Conservation (phyloP, 2,113 vertebrate species). For the Corythaixoides concolor region DNA sequence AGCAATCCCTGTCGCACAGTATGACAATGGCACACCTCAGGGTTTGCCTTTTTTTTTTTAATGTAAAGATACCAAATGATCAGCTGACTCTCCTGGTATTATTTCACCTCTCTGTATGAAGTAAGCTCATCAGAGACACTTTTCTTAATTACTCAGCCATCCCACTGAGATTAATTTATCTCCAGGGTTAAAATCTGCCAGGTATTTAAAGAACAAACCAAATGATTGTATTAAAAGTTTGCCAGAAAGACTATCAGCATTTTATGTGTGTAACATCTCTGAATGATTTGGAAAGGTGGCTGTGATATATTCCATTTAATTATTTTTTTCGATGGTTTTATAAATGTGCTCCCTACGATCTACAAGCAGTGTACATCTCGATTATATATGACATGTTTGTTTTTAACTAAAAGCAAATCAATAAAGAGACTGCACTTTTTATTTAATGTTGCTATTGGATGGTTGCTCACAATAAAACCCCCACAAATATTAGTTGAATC, state of each 20-base stretch:
- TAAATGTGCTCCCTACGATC: not conserved
- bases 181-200: conserved; percentile 32
- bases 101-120: conserved; percentile 32
- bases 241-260: not conserved
- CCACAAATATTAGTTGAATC: not conserved
- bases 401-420: conserved; percentile 51
- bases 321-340: not conserved
- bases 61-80: conserved; percentile 8
- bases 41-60: not conserved
- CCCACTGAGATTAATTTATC: conserved; percentile 54
- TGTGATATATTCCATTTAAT: not conserved
- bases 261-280: not conserved
- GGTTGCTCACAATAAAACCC: not conserved
- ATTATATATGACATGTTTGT: not conserved
- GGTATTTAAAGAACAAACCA: conserved; percentile 13
- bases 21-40: not conserved
- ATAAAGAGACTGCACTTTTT: conserved; percentile 21
- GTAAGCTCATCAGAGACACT: conserved; percentile 22
- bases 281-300: not conserved
- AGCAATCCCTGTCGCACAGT: not conserved
- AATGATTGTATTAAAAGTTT: conserved; percentile 34
- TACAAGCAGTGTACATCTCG: not conserved
- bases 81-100: not conserved
- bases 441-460: not conserved
- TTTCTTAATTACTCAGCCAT: conserved; percentile 58